Conservation (phyloP, 2,113 vertebrate genomes). For the Verasper variegatus region DNA sequence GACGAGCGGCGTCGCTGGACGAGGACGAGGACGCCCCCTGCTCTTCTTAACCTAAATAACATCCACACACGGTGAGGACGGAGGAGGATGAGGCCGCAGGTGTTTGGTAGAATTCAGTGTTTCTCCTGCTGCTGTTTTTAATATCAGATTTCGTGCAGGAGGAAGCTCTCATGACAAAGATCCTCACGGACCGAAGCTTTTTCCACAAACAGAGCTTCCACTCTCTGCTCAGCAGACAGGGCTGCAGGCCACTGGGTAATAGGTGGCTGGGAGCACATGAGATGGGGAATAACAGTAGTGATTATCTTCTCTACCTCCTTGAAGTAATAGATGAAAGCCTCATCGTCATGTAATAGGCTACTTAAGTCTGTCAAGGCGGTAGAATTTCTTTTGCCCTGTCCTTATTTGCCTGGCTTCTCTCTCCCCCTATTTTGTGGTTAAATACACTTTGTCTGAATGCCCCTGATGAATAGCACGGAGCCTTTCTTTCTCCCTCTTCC, state of each 20-base stretch:
- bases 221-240: conserved; percentile 16
- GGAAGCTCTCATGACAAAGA: conserved; percentile 9
- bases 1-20: conserved; percentile 29
- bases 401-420: conserved; percentile 65
- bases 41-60: conserved; percentile 55
- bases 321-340: conserved; percentile 81
- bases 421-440: conserved; percentile 67
- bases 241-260: conserved; percentile 72
- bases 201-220: not conserved
- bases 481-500: conserved; percentile 22
- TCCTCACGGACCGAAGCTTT: not conserved
- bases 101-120: not conserved
- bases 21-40: not conserved
- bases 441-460: conserved; percentile 74
- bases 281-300: conserved; percentile 77
- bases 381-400: conserved; percentile 64
- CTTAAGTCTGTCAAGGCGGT: conserved; percentile 77
- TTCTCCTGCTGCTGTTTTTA: not conserved
- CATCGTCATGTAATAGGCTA: conserved; percentile 79
- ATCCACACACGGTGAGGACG: conserved; percentile 16
- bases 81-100: not conserved
- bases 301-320: conserved; percentile 80
- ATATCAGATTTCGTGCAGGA: conserved; percentile 1
- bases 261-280: conserved; percentile 70
- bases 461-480: conserved; percentile 16